Evolutionary conservation across 2,113 vertebrate genomes (phyloP).

Genomic region (Eretmochelys imbricata): DNA sequence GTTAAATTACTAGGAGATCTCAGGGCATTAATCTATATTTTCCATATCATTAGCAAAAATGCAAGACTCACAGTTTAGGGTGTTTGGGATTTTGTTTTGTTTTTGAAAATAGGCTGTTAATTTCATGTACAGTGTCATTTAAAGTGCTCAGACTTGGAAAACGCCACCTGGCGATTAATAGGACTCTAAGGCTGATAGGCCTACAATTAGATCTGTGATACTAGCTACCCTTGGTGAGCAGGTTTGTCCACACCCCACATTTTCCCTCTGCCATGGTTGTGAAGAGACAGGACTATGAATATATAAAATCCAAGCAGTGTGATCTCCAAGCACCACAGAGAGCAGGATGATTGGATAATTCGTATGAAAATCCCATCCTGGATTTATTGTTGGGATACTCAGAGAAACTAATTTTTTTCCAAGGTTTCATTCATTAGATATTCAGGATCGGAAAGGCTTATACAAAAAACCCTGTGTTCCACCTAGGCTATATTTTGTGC

Average conservation of each 20-base stretch:
- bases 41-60: background rate
- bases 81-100: background rate
- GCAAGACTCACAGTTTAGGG: background rate
- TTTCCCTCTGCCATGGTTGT: background rate
- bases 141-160: background rate
- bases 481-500: background rate
- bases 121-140: background rate
- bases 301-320: background rate
- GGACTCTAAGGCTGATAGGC: background rate
- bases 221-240: background rate
- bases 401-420: background rate
- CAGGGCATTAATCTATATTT: background rate
- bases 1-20: background rate
- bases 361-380: background rate
- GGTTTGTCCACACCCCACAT: fast-evolving
- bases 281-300: background rate
- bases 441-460: background rate
- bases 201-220: background rate
- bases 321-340: fast-evolving
- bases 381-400: background rate
- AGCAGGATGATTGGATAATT: background rate
- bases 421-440: background rate
- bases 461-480: background rate
- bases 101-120: background rate
- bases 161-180: conserved; percentile 11